Evolutionary conservation across 2,797 vertebrate genomes (phyloP).

Genomic region (Mormyrus proboscirostris): DNA sequence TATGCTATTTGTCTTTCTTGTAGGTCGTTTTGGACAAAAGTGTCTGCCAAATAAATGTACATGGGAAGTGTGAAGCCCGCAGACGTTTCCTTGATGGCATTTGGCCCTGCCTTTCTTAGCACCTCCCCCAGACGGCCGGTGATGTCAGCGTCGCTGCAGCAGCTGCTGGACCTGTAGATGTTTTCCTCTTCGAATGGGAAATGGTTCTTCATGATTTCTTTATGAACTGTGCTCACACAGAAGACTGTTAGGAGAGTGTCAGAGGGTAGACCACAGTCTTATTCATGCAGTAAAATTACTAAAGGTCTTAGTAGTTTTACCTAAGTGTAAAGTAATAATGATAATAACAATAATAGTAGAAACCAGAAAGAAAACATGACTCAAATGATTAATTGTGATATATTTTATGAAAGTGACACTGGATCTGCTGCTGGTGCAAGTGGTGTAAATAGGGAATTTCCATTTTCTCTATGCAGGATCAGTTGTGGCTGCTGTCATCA

Average conservation of each 20-base stretch:
- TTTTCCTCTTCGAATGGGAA: background rate
- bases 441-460: too few relatives aligned
- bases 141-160: background rate
- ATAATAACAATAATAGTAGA: background rate
- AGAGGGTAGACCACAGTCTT: background rate
- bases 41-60: background rate
- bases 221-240: background rate
- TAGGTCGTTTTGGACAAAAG: background rate
- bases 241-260: background rate
- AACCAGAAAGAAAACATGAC: background rate
- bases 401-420: background rate
- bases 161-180: background rate
- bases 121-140: background rate
- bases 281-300: background rate
- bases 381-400: background rate
- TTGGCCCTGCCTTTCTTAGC: background rate
- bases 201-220: background rate
- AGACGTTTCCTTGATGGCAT: background rate
- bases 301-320: background rate
- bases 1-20: background rate
- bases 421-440: background rate
- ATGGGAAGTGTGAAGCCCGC: background rate
- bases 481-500: too few relatives aligned
- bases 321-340: background rate
- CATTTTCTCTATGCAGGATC: too few relatives aligned